Base-by-base conservation (phyloP, 2,113 vertebrate genomes). In the Brachyhypopomus gauderio region DNA sequence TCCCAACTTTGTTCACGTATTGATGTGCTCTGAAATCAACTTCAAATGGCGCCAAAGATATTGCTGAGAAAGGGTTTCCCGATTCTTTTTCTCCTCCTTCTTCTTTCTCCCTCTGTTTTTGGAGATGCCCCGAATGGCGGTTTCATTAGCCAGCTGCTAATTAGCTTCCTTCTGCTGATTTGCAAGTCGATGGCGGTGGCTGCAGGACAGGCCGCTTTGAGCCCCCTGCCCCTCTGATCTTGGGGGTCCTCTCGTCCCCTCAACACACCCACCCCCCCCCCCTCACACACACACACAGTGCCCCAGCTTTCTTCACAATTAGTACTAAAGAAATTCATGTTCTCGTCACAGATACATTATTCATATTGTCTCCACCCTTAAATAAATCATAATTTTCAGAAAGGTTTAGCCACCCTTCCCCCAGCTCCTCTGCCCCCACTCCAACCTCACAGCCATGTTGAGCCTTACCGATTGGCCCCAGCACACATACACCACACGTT, bases 101-200 rank as follows among this genome's bases (percentile, higher is more conserved):
- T 30, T 30, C 78, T 48, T 73, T 78, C 41, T 60, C 38, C 72
- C 36, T 20, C 55, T 85, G 88, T 86, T 85, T 70, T 81, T 84
- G 90, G 90, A 91, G 87, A 87, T 93, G 94, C 94, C 95, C 94
- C 22, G 69, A 94, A 93, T 96, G 92, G 90, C 91, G 92, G 93
- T 95, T 97, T 97, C 96, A 97, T 98, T 97, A 97, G 92, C 92
- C 94, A 92, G 84, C 93, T 93, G 95, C 96, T 97, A 98, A 98
- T 98, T 98, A 97, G 95, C 95, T 94, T 96, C 92, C 95, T 96
- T 95, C 94, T 95, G 95, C 96, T 97, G 96, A 98, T 98, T 97
- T 97, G 96, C 96, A 96, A 98, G 95, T 97, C 93, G 94, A 95
- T 95, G 94, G 91, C 94, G 94, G 94, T 95, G 96, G 94, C 95